phyloP scores from a whole-genome alignment of 2,113 vertebrate genomes.

The Ranitomeya variabilis region DNA sequence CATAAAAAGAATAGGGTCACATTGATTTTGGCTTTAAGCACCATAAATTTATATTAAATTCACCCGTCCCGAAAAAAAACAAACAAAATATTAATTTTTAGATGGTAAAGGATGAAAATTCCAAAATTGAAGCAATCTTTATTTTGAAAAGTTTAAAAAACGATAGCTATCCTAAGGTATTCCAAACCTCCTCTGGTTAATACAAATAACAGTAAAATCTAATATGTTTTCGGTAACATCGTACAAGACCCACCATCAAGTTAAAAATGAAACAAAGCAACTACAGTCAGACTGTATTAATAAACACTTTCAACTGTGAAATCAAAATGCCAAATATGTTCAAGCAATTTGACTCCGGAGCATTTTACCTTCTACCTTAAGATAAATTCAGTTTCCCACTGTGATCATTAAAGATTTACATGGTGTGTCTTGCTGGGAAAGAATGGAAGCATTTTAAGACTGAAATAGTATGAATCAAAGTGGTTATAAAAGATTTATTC shows the following conservation, averaged over 20 bases:
- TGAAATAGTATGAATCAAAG: slow-evolving; percentile 57
- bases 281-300: slow-evolving; percentile 42
- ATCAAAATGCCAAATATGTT: slow-evolving; percentile 53
- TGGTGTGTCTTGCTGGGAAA: slow-evolving; percentile 51
- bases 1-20: background rate
- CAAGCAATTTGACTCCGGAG: slow-evolving; percentile 51
- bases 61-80: background rate
- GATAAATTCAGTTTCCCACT: slow-evolving; percentile 54
- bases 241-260: slow-evolving; percentile 32
- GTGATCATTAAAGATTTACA: slow-evolving; percentile 59
- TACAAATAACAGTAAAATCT: slow-evolving; percentile 6
- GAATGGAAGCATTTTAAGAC: slow-evolving; percentile 58
- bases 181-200: background rate
- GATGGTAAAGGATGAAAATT: background rate
- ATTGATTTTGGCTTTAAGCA: background rate
- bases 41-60: background rate
- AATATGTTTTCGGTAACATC: background rate
- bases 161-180: background rate
- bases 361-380: slow-evolving; percentile 54
- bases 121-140: background rate
- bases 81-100: background rate
- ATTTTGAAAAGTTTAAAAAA: background rate
- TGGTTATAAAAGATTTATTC: slow-evolving; percentile 58
- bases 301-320: slow-evolving; percentile 48
- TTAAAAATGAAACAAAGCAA: slow-evolving; percentile 40